Conservation (phyloP, 2,797 vertebrate species). For the Iguana delicatissima region DNA sequence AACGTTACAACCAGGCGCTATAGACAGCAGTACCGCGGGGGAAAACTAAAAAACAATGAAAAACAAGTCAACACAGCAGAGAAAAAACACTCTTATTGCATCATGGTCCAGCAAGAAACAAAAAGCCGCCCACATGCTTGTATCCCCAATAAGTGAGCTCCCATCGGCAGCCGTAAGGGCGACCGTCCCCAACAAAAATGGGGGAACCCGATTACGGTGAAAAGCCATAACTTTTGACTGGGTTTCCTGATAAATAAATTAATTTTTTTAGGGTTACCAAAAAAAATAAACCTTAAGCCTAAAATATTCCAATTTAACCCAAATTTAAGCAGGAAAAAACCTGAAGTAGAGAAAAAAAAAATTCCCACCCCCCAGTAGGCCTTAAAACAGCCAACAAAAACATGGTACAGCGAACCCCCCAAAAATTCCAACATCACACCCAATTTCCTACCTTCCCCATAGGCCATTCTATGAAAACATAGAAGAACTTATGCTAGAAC, state of each 20-base stretch:
- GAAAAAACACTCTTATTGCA: conserved; percentile 72
- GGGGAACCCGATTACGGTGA: no score
- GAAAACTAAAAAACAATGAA: conserved; percentile 77
- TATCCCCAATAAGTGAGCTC: not conserved
- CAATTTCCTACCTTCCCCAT: not conserved
- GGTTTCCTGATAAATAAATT: no score
- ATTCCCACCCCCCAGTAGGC: no score
- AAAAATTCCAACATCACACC: not conserved
- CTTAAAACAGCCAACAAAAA: not conserved
- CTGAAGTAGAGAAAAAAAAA: not conserved
- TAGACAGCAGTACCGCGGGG: conserved; percentile 73
- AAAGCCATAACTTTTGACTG: no score
- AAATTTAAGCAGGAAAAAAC: not conserved
- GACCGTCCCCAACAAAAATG: no score
- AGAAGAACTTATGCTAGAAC: not conserved
- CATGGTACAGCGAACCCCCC: not conserved
- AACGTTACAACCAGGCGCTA: conserved; percentile 56
- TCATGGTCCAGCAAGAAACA: conserved; percentile 75
- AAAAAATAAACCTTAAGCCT: no score
- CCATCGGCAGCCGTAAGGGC: not conserved
- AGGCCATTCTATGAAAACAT: not conserved
- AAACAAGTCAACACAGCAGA: conserved; percentile 61
- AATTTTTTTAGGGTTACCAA: not conserved
- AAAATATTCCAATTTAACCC: no score
- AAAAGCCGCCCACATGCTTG: no score